These are phyloP conservation scores for Noctua fimbriata DNA, from an alignment of 2,888 invertebrate genomes.

Conservation along the genomic window DNA sequence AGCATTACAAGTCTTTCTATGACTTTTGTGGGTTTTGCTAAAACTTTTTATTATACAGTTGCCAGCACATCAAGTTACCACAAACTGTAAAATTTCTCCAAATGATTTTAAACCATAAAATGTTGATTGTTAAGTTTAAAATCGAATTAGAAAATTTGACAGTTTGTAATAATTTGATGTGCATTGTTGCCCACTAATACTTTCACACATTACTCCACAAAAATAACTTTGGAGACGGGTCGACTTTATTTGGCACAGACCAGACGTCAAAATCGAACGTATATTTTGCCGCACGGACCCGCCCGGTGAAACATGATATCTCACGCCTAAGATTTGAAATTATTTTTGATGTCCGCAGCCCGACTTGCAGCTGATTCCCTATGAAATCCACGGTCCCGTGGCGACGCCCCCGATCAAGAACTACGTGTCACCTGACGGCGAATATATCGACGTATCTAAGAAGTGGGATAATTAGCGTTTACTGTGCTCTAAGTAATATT, in stretches of 20 bases:
- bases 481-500: slow-evolving; percentile 56
- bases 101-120: no score
- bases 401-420: slow-evolving; percentile 95
- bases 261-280: neutral
- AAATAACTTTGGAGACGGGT: neutral
- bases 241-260: neutral
- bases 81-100: no score
- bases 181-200: neutral
- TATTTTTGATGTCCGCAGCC: slow-evolving; percentile 88
- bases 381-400: slow-evolving; percentile 93
- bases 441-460: slow-evolving; percentile 95
- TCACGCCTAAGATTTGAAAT: neutral
- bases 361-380: slow-evolving; percentile 93
- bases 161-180: neutral
- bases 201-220: neutral
- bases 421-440: slow-evolving; percentile 97
- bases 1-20: neutral
- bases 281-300: neutral
- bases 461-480: slow-evolving; percentile 92
- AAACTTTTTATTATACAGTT: neutral
- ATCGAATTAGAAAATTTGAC: no score
- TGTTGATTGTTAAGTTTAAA: no score
- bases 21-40: neutral
- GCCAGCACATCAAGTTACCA: no score
- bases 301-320: neutral